Conservation (phyloP, 30 jellyfish, hydroid and myxozoan genomes). For the Cassiopea xamachana region DNA sequence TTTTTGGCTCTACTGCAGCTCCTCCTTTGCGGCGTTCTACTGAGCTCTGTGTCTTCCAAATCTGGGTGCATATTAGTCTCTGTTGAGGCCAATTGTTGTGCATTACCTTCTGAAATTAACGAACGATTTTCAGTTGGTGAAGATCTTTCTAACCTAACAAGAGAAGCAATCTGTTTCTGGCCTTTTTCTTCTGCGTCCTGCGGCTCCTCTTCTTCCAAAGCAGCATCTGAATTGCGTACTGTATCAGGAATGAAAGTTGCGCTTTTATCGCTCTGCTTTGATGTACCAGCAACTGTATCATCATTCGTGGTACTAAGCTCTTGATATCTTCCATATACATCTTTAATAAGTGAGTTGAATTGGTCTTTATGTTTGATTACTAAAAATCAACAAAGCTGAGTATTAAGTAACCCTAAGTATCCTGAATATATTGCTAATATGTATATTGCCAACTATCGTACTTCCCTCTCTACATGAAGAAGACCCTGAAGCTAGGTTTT, state of each 20-base stretch:
- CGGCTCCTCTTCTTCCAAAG: background rate
- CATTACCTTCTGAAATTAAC: background rate
- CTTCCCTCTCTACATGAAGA: too few species aligned
- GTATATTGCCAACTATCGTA: too few species aligned
- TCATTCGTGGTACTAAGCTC: background rate
- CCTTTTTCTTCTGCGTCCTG: background rate
- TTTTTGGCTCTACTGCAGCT: background rate
- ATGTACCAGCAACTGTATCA: background rate
- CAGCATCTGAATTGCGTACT: background rate
- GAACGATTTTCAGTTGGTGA: background rate
- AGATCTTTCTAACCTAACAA: too few species aligned
- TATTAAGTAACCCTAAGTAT: background rate
- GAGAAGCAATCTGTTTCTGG: too few species aligned
- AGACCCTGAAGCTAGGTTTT: too few species aligned
- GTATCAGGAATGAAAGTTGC: background rate
- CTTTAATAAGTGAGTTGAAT: slow-evolving; percentile 24
- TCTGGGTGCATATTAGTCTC: background rate
- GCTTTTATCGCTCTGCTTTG: background rate
- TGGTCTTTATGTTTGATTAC: slow-evolving; percentile 50
- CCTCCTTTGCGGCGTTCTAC: background rate
- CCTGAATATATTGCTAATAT: too few species aligned
- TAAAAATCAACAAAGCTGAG: background rate
- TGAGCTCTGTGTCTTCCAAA: background rate
- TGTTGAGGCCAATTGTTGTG: background rate
- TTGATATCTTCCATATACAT: background rate